These are phyloP conservation scores for Tinamus guttatus DNA, from an alignment of 2,113 vertebrate genomes.

Conservation along the genomic window DNA sequence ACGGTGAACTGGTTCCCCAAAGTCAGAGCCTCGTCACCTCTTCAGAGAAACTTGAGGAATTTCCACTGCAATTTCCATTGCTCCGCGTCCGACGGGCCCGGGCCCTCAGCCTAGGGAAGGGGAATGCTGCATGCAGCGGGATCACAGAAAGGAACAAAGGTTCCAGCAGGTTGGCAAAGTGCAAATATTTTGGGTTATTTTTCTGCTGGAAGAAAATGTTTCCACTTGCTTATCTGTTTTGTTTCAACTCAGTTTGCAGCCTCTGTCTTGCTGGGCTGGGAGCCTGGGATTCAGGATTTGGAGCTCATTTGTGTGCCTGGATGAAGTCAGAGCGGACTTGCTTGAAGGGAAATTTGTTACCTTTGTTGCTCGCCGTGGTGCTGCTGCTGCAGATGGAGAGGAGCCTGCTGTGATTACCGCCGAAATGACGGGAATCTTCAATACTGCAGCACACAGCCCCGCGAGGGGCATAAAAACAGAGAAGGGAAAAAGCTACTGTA, in stretches of 20 bases:
- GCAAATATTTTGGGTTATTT: not conserved
- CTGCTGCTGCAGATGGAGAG: constrained; percentile 50
- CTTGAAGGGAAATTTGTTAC: constrained; percentile 37
- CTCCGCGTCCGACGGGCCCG: not conserved
- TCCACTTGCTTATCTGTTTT: constrained; percentile 41
- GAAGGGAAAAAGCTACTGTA: constrained; percentile 16
- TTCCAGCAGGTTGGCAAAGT: not conserved
- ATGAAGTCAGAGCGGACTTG: constrained; percentile 16
- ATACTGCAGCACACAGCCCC: not conserved
- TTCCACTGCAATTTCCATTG: not conserved
- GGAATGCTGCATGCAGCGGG: not conserved
- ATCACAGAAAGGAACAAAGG: not conserved
- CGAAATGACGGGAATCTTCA: constrained; percentile 52
- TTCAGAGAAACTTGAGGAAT: not conserved
- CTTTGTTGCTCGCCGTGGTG: constrained; percentile 29
- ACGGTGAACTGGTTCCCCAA: not conserved
- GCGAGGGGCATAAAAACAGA: not conserved
- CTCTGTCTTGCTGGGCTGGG: constrained; percentile 50
- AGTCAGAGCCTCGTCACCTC: accelerated
- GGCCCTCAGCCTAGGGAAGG: not conserved
- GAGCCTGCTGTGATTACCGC: constrained; percentile 55
- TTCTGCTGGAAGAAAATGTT: not conserved
- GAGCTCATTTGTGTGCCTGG: constrained; percentile 31
- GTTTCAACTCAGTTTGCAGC: constrained; percentile 46
- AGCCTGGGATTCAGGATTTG: constrained; percentile 29